Evolutionary conservation across 1,140 invertebrate species (phyloP), one percentile per base, ranked within the genome.

Genomic region (Heliconius hermathena): DNA sequence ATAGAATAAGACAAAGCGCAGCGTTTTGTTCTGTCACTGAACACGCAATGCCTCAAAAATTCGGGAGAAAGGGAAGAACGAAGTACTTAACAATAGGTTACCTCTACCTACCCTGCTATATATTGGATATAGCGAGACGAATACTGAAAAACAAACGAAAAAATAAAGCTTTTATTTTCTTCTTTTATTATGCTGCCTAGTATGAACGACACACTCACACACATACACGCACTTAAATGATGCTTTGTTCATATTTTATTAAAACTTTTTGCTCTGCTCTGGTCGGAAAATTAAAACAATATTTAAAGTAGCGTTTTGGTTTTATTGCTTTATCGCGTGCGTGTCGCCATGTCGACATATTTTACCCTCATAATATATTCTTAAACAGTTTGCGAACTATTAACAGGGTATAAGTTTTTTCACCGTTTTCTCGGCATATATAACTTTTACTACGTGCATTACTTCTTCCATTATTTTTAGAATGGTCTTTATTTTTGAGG

Each of bases 351-450:
- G 60, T 76, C 41, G 41, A 16, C 36, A 38, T 76, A 36, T 76
- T 71, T 76, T 76, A 76, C 26, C 75, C 38, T 66, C 54, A 57
- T 76, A 74, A 26, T 41, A 71, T 46, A 71, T 76, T 41, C 75
- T 70, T 76, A 76, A 76, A 76, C 60, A 66, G 60, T 66, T 66
- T 66, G 60, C 60, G 60, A 66, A 26, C 74, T 76, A 60, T 76
- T 76, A 38, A 60, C 54, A 46, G 60, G 16, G n/a, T 46, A 29
- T 60, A 22, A 66, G 60, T 66, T 26, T 66, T 26, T 29, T 29
- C 16, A 66, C 22, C 60, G 26, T 66, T 66, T 66, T 9, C 60
- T 29, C 11, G 13, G n/a, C 22, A 8, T 66, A 13, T 16, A 66
- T 57, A 57, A 57, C n/a, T 57, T 57, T 22, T 20, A 57, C 1